Percentiles rank a stretch among this genome's conserved stretches.
Evolutionary conservation across 2,113 vertebrate genomes (phyloP).

Genomic region (Petaurus breviceps): DNA sequence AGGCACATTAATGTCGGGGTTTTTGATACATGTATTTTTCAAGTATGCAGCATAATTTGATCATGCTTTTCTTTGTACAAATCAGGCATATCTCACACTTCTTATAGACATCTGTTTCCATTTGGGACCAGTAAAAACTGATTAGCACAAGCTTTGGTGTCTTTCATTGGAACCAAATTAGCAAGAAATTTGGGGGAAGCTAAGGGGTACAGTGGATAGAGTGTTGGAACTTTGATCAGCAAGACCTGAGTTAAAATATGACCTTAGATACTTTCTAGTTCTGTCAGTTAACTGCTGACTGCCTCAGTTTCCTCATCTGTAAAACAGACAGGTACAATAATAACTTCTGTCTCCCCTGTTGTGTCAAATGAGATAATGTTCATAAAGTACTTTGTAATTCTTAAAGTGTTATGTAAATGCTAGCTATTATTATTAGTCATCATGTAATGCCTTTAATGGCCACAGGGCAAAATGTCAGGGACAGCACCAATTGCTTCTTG

Average conservation of each 20-base stretch:
- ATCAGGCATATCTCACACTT: not conserved
- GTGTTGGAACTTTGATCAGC: not conserved
- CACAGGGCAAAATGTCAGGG: not conserved
- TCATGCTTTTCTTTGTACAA: not conserved
- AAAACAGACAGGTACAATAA: not conserved
- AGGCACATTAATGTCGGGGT: not conserved
- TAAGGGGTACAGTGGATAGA: not conserved
- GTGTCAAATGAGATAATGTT: not conserved
- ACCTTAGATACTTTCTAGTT: not conserved
- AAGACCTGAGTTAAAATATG: not conserved
- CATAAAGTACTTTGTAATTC: not conserved
- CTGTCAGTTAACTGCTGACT: not conserved
- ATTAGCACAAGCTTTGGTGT: not conserved
- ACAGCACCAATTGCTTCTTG: not conserved
- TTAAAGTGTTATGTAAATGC: not conserved
- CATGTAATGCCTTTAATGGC: not conserved
- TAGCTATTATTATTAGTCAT: not conserved
- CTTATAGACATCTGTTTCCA: not conserved
- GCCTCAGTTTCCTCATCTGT: not conserved
- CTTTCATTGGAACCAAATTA: not conserved
- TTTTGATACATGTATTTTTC: not conserved
- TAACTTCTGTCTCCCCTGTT: not conserved
- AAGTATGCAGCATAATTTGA: not conserved
- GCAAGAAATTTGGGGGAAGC: not conserved
- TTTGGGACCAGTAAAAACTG: not conserved